These are phyloP conservation scores for Megaceryle maxima DNA, from an alignment of 2,113 vertebrate genomes.

Conservation along the genomic window DNA sequence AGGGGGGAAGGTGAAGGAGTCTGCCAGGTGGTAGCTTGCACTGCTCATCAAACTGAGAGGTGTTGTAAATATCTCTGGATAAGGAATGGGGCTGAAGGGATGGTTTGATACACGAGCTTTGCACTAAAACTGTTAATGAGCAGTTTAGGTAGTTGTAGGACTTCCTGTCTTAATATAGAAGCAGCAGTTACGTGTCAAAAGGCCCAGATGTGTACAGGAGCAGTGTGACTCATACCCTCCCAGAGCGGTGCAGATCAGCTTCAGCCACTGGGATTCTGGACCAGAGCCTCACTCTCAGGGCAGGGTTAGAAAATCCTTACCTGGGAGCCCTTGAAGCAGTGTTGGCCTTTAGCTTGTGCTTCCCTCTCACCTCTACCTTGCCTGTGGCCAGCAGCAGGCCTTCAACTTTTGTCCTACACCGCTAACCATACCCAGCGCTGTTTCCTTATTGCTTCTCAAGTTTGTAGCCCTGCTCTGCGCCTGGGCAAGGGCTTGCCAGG, in stretches of 20 bases:
- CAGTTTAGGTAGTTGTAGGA: background rate
- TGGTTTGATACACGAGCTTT: background rate
- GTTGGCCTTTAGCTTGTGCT: background rate
- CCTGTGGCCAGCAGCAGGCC: background rate
- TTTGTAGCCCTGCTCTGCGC: background rate
- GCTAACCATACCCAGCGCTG: background rate
- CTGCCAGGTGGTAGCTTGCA: background rate
- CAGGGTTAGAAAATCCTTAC: rapidly evolving
- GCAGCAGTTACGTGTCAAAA: background rate
- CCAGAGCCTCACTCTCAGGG: rapidly evolving
- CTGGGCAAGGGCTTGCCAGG: background rate
- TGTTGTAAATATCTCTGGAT: background rate
- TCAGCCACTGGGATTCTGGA: background rate
- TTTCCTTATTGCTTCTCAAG: background rate
- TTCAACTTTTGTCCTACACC: background rate
- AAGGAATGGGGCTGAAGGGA: background rate
- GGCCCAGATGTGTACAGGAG: background rate
- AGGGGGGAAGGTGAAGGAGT: background rate
- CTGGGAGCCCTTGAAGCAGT: background rate
- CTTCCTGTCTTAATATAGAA: background rate
- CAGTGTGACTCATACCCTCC: background rate
- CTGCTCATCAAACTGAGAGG: background rate
- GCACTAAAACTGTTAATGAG: background rate
- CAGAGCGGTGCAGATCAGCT: background rate
- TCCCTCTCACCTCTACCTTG: rapidly evolving